Base-by-base conservation (phyloP, 2,888 invertebrate species). In the Oscheius onirici region DNA sequence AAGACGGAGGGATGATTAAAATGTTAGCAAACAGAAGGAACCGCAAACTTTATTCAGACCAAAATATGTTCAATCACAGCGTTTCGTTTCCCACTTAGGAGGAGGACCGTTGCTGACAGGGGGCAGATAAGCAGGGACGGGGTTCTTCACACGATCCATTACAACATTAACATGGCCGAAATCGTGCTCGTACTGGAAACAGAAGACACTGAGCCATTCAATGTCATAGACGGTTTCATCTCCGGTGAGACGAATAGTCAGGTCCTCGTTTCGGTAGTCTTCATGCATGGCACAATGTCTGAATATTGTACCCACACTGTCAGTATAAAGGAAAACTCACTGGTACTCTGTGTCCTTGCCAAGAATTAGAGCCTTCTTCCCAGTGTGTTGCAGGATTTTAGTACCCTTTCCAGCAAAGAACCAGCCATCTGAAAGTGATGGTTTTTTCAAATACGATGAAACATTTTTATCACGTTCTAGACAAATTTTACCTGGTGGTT, bases 401-500 rank as follows among this genome's bases (percentile, higher is more conserved):
- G 10, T 17, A 0, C 85, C 84, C 0, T 69, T 49, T 6, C 85
- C 85, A 15, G 84, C 80, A 51, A 76, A 85, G 15, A 86, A 77
- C 77, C 84, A 85, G 1, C 82, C 85, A 70, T 85, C 85, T 84
- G 66, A 74, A 73, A 72, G 44, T 17, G 17, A 34, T 43, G n/a
- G n/a, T n/a, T n/a, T n/a, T n/a, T n/a, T n/a, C n/a, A n/a, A n/a
- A n/a, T n/a, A n/a, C n/a, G n/a, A n/a, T n/a, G n/a, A n/a, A n/a
- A n/a, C n/a, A n/a, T n/a, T n/a, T n/a, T n/a, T n/a, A n/a, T n/a
- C n/a, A 17, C 51, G 28, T 28, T n/a, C n/a, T n/a, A n/a, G n/a
- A n/a, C n/a, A n/a, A n/a, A n/a, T n/a, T n/a, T n/a, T n/a, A 83
- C 85, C 85, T 75, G 86, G 86, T 6, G 86, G 82, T 68, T 81